Percentiles rank a stretch among this genome's conserved stretches.
These are phyloP conservation scores for Gobius niger DNA, from an alignment of 2,113 vertebrate genomes.

Conservation along the genomic window DNA sequence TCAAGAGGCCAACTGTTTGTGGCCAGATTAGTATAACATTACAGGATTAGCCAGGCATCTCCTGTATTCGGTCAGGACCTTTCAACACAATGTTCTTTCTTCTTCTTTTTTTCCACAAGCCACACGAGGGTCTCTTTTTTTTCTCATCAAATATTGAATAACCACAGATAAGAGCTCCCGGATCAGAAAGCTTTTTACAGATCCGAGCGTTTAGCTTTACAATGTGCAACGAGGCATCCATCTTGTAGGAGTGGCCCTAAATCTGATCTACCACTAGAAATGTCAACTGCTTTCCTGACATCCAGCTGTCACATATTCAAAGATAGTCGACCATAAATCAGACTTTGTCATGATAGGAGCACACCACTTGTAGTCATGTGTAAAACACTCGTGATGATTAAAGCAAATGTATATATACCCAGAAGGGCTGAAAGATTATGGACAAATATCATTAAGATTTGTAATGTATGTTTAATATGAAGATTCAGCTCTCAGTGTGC, in stretches of 20 bases:
- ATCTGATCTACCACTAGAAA: constrained; percentile 38
- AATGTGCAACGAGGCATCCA: constrained; percentile 5
- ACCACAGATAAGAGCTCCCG: neutral
- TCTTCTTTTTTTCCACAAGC: constrained; percentile 33
- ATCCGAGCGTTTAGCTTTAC: neutral
- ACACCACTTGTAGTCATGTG: constrained; percentile 7
- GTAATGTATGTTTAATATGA: no score
- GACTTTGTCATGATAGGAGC: neutral
- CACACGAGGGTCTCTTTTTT: neutral
- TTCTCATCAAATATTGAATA: neutral
- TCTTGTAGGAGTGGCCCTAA: constrained; percentile 17
- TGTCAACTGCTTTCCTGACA: constrained; percentile 35
- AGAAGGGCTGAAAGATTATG: no score
- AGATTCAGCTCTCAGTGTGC: no score
- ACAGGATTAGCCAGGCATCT: constrained; percentile 47
- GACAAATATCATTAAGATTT: no score
- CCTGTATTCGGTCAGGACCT: constrained; percentile 23
- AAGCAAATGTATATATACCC: neutral
- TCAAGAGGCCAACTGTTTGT: constrained; percentile 44
- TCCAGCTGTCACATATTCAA: constrained; percentile 16
- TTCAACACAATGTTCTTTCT: constrained; percentile 42
- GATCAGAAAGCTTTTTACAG: constrained; percentile 16
- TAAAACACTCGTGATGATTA: constrained; percentile 5
- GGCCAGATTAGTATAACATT: constrained; percentile 62
- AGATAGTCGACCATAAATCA: constrained; percentile 29